phyloP scores from a whole-genome alignment of 1,140 invertebrate genomes.

The Bombus cullumanus region DNA sequence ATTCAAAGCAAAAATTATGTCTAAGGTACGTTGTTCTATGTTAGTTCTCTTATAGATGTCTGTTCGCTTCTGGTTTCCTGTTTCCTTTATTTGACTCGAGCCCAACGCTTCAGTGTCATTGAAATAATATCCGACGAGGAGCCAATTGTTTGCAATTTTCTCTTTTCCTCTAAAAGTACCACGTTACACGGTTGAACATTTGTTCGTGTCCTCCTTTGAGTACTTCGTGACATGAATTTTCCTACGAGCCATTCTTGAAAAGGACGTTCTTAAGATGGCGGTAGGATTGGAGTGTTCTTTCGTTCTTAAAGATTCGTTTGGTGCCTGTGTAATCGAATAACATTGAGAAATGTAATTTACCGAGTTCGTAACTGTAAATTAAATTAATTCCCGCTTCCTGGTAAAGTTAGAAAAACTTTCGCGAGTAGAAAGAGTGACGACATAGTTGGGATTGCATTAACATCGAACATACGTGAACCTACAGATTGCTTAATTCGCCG shows the following conservation, averaged over 20 bases:
- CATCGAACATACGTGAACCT: too few relatives aligned
- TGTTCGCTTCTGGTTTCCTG: not conserved
- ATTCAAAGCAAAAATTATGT: not conserved
- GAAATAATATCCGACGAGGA: not conserved
- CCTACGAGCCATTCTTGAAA: not conserved
- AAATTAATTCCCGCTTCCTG: too few relatives aligned
- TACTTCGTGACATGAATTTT: slow-evolving; percentile 10
- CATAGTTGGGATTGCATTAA: too few relatives aligned
- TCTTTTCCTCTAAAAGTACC: not conserved
- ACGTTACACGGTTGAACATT: not conserved
- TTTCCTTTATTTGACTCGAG: not conserved
- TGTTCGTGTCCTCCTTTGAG: too few relatives aligned
- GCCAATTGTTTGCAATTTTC: slow-evolving; percentile 15
- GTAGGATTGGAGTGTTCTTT: too few relatives aligned
- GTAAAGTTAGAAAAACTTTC: too few relatives aligned
- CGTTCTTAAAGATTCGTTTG: too few relatives aligned
- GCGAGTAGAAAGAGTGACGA: too few relatives aligned
- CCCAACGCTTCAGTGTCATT: too few relatives aligned
- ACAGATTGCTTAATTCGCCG: too few relatives aligned
- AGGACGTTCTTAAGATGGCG: not conserved
- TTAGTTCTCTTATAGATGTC: not conserved
- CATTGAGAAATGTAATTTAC: not conserved
- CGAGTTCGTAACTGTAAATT: too few relatives aligned
- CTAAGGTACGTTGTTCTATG: not conserved
- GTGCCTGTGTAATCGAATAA: not conserved